These are phyloP conservation scores for Tachina lurida DNA, from an alignment of 2,888 invertebrate genomes.

Conservation along the genomic window DNA sequence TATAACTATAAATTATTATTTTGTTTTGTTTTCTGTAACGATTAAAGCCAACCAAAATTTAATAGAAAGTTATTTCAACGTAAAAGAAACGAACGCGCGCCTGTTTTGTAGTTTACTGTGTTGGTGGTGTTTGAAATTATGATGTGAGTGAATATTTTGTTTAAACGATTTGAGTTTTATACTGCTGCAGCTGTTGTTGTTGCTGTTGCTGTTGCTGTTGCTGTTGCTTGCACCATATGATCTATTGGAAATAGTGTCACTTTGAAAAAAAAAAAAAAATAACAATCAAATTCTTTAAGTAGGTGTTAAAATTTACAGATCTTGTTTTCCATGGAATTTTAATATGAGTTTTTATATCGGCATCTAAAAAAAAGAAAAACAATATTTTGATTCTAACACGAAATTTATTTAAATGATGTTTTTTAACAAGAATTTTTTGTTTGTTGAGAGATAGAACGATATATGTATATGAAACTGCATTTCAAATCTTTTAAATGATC, in stretches of 20 bases:
- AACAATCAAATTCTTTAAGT: conserved; percentile 60
- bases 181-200: neutral
- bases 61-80: conserved; percentile 55
- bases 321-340: conserved; percentile 57
- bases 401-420: conserved; percentile 15
- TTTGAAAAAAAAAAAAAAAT: conserved; percentile 43
- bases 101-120: conserved; percentile 46
- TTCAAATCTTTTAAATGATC: conserved; percentile 16
- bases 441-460: neutral
- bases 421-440: conserved; percentile 1
- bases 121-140: conserved; percentile 69
- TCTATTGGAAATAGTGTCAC: conserved; percentile 58
- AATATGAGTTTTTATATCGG: conserved; percentile 30
- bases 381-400: neutral
- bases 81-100: conserved; percentile 35
- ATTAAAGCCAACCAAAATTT: conserved; percentile 57
- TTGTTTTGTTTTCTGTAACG: conserved; percentile 20
- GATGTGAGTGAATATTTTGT: conserved; percentile 60
- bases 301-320: conserved; percentile 65
- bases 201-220: neutral
- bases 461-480: conserved; percentile 1
- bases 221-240: conserved; percentile 44
- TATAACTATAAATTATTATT: conserved; percentile 60
- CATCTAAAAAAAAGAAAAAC: neutral
- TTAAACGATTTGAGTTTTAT: conserved; percentile 32